Base-by-base conservation (phyloP, 2,113 vertebrate genomes). In the Heterotis niloticus region DNA sequence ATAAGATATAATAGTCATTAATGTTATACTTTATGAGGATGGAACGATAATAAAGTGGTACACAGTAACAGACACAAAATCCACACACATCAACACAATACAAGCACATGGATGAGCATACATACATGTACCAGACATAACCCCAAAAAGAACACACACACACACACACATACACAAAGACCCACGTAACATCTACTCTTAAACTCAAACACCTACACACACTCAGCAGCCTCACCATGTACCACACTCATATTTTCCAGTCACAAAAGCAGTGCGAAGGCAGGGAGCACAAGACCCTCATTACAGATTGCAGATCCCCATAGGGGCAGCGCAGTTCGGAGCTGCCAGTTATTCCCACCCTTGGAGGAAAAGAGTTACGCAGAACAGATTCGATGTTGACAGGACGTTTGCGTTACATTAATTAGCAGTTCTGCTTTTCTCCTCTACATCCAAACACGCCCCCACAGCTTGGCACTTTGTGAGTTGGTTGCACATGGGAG, bases 191-290 rank as follows among this genome's bases (percentile, higher is more conserved):
- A 44, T n/a, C 34, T 44, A 44, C 34, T 44, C 34, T 4, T 7
- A 44, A 44, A 44, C 34, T 44, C 34, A 44, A 44, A 44, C 34
- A 44, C 34, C 34, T 44, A 62, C 20, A 62, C 20, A 62, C 59
- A 62, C 10, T 62, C 59, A 10, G 59, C 20, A 20, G 1, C 20
- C 59, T 62, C 59, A 14, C 20, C 3, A 20, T 62, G 20, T 20
- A 62, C 2, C 1, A 20, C 20, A 1, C 18, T 72, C 10, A 54
- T 56, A 12, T 23, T 17, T 69, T 69, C 14, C 67, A 34, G 34
- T 69, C 34, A 9, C n/a, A 66, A 78, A 5, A 76, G 60, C 87
- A 78, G 0, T 56, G 82, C 67, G 82, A 26, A 84, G 76, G 84
- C 24, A 59, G 70, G 44, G 34, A 72, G 29, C 20, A 52, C 51